These are phyloP conservation scores for Ammospiza nelsoni DNA, from an alignment of 2,113 vertebrate genomes.

Conservation along the genomic window DNA sequence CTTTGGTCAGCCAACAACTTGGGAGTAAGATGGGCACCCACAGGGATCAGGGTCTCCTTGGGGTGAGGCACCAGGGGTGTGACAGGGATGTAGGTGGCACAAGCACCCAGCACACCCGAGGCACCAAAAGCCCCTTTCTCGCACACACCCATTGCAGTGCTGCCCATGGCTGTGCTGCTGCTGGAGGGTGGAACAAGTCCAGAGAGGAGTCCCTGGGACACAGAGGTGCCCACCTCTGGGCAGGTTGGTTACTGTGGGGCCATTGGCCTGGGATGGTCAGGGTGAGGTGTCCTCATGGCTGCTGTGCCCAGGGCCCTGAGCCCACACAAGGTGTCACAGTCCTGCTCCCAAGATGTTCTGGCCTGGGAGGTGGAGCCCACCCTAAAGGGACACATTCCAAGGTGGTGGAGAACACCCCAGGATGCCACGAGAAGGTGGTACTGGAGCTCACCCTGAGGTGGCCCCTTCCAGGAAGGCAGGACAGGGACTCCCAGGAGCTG, in stretches of 20 bases:
- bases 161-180: neutral
- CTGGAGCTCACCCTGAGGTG: neutral
- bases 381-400: neutral
- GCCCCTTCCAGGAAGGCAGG: neutral
- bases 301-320: neutral
- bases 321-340: neutral
- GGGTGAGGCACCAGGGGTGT: neutral
- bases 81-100: neutral
- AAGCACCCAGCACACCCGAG: neutral
- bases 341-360: neutral
- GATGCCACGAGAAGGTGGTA: neutral
- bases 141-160: neutral
- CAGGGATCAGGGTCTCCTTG: rapidly evolving
- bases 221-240: neutral
- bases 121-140: neutral
- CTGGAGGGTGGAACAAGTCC: neutral
- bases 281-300: neutral
- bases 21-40: neutral
- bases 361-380: neutral
- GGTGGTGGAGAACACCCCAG: neutral
- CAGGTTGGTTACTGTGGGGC: neutral
- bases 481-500: neutral
- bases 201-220: neutral
- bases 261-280: neutral
- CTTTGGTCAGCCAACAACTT: neutral